Base-by-base conservation (phyloP, 2,888 invertebrate genomes). In the Latrodectus elegans region DNA sequence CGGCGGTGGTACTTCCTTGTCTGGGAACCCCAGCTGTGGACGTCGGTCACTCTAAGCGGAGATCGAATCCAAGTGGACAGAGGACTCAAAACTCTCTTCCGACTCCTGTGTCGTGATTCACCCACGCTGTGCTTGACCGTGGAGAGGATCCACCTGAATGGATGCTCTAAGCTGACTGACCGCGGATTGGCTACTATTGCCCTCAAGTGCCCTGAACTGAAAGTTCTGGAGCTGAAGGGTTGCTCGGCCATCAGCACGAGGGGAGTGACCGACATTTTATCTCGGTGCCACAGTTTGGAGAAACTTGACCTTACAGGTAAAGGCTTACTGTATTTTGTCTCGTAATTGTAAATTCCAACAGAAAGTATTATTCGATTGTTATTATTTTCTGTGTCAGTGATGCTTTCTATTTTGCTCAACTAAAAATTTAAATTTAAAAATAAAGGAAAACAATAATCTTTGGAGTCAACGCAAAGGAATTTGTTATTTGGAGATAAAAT, bases 231-330 rank as follows among this genome's bases (percentile, higher is more conserved):
- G 88, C 93, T 97, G 79, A 95, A 95, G 87, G 95, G 95, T 1
- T 95, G 96, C 90, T 93, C 94, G 77, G 94, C 94, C 88, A 94
- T 97, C 90, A 95, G 96, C 76, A 96, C 96, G 90, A 94, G 95
- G 70, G 95, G 96, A 0, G 92, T 97, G 78, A 95, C 95, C 79
- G 96, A 97, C 90, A 94, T 97, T 11, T 94, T 96, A 80, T 95
- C 96, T 4, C 95, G 95, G 91, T 96, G 97, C 92, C 94, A 94
- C 89, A 96, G 96, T 92, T 93, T 97, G 86, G 95, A 96, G 92
- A 96, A 96, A 92, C 94, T 97, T 75, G 96, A 97, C 92, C 94
- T 97, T 26, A 96, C 97, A 89, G 96, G 96, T 96, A 92, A 93
- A 92, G 4, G 10, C 52, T 64, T n/a, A 55, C 15, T 38, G 38